These are phyloP conservation scores for Micropoecilia bifurca DNA, from an alignment of 2,797 vertebrate genomes.

Conservation along the genomic window DNA sequence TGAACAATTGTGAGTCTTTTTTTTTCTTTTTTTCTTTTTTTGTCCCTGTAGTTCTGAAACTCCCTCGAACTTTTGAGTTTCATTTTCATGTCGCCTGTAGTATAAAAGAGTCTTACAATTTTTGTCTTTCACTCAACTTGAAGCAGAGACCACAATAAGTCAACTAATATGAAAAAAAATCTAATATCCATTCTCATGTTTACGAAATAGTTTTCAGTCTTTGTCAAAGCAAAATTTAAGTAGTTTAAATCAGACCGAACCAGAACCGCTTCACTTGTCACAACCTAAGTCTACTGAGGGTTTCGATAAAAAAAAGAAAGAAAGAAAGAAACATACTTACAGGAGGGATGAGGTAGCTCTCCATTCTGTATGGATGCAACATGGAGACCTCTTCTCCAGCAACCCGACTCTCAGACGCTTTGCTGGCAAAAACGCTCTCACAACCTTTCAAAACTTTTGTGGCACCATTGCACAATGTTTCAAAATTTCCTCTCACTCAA, in stretches of 20 bases:
- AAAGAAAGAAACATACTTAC: slow-evolving; percentile 85
- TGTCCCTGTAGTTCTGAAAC: slow-evolving; percentile 62
- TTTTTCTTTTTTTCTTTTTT: slow-evolving; percentile 14
- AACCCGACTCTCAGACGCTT: slow-evolving; percentile 59
- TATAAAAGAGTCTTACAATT: slow-evolving; percentile 59
- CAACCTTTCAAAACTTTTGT: slow-evolving; percentile 86
- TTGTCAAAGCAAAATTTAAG: background rate
- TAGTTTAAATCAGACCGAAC: background rate
- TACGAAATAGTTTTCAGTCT: background rate
- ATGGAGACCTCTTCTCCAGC: slow-evolving; percentile 86
- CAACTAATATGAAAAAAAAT: background rate
- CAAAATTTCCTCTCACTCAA: slow-evolving; percentile 86
- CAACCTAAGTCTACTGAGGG: background rate
- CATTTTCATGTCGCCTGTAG: slow-evolving; percentile 61
- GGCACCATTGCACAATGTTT: slow-evolving; percentile 86
- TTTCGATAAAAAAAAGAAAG: slow-evolving; percentile 23
- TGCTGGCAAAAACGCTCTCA: slow-evolving; percentile 70
- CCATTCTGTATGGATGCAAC: slow-evolving; percentile 99
- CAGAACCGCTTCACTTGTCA: background rate
- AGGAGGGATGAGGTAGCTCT: slow-evolving; percentile 96
- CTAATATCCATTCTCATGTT: background rate
- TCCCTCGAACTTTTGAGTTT: slow-evolving; percentile 60
- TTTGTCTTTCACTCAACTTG: slow-evolving; percentile 48
- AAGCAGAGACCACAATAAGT: slow-evolving; percentile 40
- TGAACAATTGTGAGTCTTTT: slow-evolving; percentile 10